These are phyloP conservation scores for Atrichornis clamosus DNA, from an alignment of 2,113 vertebrate genomes.

Conservation along the genomic window DNA sequence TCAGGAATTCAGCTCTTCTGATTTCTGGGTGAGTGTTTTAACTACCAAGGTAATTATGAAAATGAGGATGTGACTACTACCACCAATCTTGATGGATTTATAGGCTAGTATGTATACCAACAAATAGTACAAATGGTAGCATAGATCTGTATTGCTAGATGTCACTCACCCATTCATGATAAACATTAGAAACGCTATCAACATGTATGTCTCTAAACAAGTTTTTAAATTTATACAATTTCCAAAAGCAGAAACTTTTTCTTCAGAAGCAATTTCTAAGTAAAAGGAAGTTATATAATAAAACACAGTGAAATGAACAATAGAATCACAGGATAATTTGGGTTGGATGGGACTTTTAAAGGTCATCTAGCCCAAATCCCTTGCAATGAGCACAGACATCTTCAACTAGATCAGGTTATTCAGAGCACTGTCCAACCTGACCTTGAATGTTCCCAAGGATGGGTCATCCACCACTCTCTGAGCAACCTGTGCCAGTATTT, in stretches of 20 bases:
- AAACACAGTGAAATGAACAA: not conserved
- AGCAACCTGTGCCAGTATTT: not conserved
- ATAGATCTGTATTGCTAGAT: not conserved
- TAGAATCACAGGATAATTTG: not conserved
- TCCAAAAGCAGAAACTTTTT: not conserved
- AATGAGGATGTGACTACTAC: not conserved
- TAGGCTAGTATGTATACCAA: not conserved
- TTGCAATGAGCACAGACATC: not conserved
- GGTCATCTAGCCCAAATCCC: not conserved
- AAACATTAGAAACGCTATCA: not conserved
- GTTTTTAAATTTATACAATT: not conserved
- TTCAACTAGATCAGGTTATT: not conserved
- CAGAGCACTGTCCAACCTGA: rapidly evolving
- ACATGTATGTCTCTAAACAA: not conserved
- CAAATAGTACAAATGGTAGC: not conserved
- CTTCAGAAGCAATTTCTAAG: not conserved
- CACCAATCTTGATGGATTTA: not conserved
- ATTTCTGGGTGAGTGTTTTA: not conserved
- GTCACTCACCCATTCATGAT: not conserved
- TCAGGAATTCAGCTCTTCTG: not conserved
- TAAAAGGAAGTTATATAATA: not conserved
- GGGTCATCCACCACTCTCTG: not conserved
- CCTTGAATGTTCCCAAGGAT: not conserved
- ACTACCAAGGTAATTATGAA: not conserved
- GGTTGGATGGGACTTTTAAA: not conserved